These are phyloP conservation scores for Sinodicranocentrus sp. DNA, from an alignment of 2,888 invertebrate genomes.

Conservation along the genomic window DNA sequence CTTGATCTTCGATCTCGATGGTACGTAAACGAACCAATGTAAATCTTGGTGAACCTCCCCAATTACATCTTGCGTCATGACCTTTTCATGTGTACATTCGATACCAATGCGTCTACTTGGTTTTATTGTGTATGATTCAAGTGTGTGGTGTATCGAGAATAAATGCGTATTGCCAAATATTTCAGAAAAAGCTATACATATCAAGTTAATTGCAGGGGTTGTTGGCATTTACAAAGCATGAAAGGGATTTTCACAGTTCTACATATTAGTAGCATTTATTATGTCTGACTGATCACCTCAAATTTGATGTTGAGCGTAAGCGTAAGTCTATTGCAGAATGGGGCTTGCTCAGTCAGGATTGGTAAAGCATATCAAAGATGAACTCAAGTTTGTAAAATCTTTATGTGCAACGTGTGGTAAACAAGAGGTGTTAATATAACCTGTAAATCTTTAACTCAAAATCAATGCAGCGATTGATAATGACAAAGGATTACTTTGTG, in stretches of 20 bases:
- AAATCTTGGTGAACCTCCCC: slow-evolving; percentile 34
- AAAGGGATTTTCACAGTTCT: not conserved
- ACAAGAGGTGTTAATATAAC: too few relatives aligned
- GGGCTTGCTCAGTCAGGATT: too few relatives aligned
- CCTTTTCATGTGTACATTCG: not conserved
- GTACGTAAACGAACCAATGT: slow-evolving; percentile 35
- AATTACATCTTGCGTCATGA: not conserved
- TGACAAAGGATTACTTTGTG: too few relatives aligned
- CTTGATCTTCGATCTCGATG: slow-evolving; percentile 65
- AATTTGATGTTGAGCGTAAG: too few relatives aligned
- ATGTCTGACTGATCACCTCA: too few relatives aligned
- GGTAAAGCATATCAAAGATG: too few relatives aligned
- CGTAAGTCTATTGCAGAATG: too few relatives aligned
- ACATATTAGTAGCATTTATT: too few relatives aligned
- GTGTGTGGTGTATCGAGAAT: not conserved
- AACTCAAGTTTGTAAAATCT: too few relatives aligned
- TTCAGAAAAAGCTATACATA: not conserved
- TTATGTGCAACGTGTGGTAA: too few relatives aligned
- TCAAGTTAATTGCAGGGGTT: slow-evolving; percentile 10
- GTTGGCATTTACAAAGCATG: slow-evolving; percentile 5
- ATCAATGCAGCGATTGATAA: too few relatives aligned
- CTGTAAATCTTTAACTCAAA: too few relatives aligned
- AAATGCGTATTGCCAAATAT: slow-evolving; percentile 4
- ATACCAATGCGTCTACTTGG: not conserved
- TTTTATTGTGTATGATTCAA: not conserved